Base-by-base conservation (phyloP, 1,140 invertebrate genomes). In the Pseudomyrmex dendroicus region DNA sequence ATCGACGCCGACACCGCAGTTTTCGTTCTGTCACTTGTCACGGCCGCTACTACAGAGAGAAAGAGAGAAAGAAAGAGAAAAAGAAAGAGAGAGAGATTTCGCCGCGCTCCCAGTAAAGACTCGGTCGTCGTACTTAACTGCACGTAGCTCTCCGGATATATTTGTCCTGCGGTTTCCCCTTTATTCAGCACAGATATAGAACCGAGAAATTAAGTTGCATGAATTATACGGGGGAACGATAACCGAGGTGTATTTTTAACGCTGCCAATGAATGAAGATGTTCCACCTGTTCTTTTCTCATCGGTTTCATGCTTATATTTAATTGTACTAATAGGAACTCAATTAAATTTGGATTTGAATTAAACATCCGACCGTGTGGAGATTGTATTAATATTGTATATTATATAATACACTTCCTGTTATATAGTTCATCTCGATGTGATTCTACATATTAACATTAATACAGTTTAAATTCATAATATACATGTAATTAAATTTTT, bases 1-100 rank as follows among this genome's bases (percentile, higher is more conserved):
- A 82, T 82, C 78, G 78, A 74, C 48, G 63, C 70, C 13, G 7
- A 22, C 35, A 20, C 17, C 12, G 50, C 54, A 77, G 54, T 70
- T 80, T 35, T 59, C 46, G 54, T 59, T 66, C 15, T 54, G 59
- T 72, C 80, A 82, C 68, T 82, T 73, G 80, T 64, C 61, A 82
- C 72, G 46, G 61, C 35, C 59, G 46, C 80, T 44, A n/a, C 48
- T 80, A 35, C 35, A 5, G 35, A 35, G 5, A 35, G 4, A 5
- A 20, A 20, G 20, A 20, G 20, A 20, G 20, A 20, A 0, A 20
- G 20, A 20, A 20, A 20, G 20, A 20, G 20, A 20, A 20, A 20
- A 20, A 35, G 5, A 35, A 0, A 7, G 25, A 35, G 76, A 12
- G 1, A 48, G 54, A 59, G 22, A 68, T 80, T 44, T 12, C 64